phyloP scores from a whole-genome alignment of 2,113 vertebrate species.

The Eurypyga helias region DNA sequence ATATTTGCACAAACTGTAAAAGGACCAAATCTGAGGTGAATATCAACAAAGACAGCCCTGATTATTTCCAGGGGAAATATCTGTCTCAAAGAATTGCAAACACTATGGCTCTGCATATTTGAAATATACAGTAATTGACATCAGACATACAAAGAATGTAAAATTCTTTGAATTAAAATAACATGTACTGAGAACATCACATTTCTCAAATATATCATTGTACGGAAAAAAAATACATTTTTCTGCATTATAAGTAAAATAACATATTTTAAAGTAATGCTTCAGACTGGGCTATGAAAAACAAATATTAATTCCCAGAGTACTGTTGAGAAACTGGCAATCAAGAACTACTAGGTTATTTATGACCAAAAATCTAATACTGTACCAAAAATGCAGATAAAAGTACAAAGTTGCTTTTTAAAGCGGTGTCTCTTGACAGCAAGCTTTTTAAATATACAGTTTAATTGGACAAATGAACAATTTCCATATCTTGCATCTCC shows the following conservation, averaged over 20 bases:
- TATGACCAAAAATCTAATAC: neutral
- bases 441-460: neutral
- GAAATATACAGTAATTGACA: neutral
- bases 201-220: neutral
- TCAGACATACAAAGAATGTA: neutral
- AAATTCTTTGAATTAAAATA: neutral
- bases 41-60: neutral
- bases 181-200: neutral
- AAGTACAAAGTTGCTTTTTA: neutral
- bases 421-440: neutral
- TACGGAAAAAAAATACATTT: neutral
- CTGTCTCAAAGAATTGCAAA: neutral
- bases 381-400: neutral
- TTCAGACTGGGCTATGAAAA: neutral
- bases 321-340: neutral
- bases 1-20: neutral
- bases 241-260: neutral
- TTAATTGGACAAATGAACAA: neutral
- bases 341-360: neutral
- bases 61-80: neutral
- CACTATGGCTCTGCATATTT: neutral
- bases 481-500: neutral
- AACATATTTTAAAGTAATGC: neutral
- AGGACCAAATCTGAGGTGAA: neutral
- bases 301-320: neutral